Evolutionary conservation across 1,140 invertebrate genomes (phyloP).

Genomic region (Caerostris darwini): DNA sequence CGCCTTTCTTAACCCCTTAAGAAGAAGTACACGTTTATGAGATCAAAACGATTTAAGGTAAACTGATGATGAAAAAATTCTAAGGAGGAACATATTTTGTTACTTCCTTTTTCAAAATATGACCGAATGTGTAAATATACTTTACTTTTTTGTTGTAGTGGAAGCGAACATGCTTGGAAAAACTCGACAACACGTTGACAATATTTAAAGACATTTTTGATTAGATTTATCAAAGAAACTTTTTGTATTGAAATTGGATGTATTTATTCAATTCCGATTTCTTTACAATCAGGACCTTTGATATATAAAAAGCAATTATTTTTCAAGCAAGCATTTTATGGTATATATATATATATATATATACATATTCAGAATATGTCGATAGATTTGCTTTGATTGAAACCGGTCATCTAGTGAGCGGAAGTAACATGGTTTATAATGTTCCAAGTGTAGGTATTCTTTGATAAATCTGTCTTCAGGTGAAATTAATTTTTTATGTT

Average conservation of each 20-base stretch:
- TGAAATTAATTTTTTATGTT: no score
- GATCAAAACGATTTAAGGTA: conserved; percentile 37
- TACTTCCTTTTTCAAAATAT: not conserved
- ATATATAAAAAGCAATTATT: no score
- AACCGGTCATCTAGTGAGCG: no score
- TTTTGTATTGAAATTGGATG: not conserved
- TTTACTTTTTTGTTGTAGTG: not conserved
- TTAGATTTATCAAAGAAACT: not conserved
- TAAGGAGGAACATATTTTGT: not conserved
- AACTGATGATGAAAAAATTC: not conserved
- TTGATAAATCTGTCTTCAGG: no score
- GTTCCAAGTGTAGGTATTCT: no score
- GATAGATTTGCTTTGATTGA: no score
- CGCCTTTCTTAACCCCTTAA: not conserved
- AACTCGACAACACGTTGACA: not conserved
- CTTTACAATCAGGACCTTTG: no score
- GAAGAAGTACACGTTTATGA: not conserved
- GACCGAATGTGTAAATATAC: not conserved
- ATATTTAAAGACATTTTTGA: not conserved
- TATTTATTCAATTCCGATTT: not conserved
- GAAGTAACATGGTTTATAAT: no score
- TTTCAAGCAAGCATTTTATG: no score
- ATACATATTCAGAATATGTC: no score
- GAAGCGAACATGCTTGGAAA: not conserved
- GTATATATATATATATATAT: no score